Evolutionary conservation across 2,797 vertebrate species (phyloP), one percentile per base, ranked within the genome.

Genomic region (Mormyrops boulengeri): DNA sequence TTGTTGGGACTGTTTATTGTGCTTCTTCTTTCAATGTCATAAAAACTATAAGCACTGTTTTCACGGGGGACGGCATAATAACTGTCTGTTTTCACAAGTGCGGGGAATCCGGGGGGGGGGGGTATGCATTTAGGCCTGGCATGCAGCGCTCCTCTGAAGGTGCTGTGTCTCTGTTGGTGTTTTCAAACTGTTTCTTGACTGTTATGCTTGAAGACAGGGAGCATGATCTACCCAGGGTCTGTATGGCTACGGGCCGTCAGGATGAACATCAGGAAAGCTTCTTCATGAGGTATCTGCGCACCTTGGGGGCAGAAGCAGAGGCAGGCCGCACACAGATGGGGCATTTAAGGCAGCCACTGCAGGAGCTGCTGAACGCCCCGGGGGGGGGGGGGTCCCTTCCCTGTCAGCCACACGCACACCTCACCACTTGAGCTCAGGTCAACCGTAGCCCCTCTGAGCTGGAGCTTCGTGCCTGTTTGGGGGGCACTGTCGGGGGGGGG

Each of bases 401-500:
- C 7, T 44, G 38, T 17, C 2, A 41, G 38, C 38, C 73, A n/a
- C 73, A 80, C 34, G 93, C 93, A 95, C 95, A 93, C 94, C 85
- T 92, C 92, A 92, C 93, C 92, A 91, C 91, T 92, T 92, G 89
- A 95, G 95, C 93, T 92, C 92, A 93, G 94, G 93, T 94, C 93
- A 94, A 95, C 93, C 92, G 88, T 90, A 89, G 95, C 93, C 94
- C 82, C 91, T 91, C 94, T 95, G 91, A 95, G 93, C 94, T 94
- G 95, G 94, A 94, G 94, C 93, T 94, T 91, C 92, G 91, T 93
- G 94, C 93, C 91, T 92, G 94, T 93, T 94, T 95, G 93, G 93
- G 92, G 92, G 91, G 94, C 93, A 93, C 94, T 95, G 93, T 95
- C 92, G n/a, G 92, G 93, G 93, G 91, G 93, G 96, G 95, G 95